Base-by-base conservation (phyloP, 2,888 invertebrate genomes). In the Calameuta idolon region DNA sequence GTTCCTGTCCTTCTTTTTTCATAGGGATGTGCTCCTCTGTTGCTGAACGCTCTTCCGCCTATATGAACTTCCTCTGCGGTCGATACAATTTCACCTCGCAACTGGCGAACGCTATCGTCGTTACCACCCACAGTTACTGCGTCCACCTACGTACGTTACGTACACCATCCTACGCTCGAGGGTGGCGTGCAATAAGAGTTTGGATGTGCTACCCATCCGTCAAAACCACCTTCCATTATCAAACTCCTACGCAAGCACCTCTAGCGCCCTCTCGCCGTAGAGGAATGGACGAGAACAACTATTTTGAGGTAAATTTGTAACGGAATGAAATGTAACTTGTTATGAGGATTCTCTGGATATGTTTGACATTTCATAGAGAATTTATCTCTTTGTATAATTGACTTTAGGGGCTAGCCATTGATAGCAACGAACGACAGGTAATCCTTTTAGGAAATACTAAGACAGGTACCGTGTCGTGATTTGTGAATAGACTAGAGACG, bases 51-150 rank as follows among this genome's bases (percentile, higher is more conserved):
- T 76, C 71, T 75, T 55, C 73, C 77, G 73, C 73, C 73, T 79
- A 78, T 79, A 78, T 76, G 78, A 83, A 81, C 84, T 83, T 85
- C 83, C 80, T 80, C 81, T 84, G 84, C 87, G 87, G 85, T 87
- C 88, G 88, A 89, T 88, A 88, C 85, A 83, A 87, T 85, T 87
- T 89, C 85, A 86, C 85, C 84, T 84, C 86, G 81, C 80, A 80
- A 82, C 80, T 76, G 79, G 78, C 83, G 82, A 81, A 82, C 80
- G 81, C 83, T 83, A 83, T 80, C 82, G 81, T 77, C 77, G 73
- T 31, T 77, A 71, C 23, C 55, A 55, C 23, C 55, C 55, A 55
- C 9, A 23, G 55, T 55, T 55, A 55, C 55, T 0, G 15, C 74
- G 73, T 34, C 73, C 75, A 75, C 74, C 75, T 77, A 69, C 79